phyloP scores from a whole-genome alignment of 1,140 invertebrate species.

The Panagrolaimus sp. region DNA sequence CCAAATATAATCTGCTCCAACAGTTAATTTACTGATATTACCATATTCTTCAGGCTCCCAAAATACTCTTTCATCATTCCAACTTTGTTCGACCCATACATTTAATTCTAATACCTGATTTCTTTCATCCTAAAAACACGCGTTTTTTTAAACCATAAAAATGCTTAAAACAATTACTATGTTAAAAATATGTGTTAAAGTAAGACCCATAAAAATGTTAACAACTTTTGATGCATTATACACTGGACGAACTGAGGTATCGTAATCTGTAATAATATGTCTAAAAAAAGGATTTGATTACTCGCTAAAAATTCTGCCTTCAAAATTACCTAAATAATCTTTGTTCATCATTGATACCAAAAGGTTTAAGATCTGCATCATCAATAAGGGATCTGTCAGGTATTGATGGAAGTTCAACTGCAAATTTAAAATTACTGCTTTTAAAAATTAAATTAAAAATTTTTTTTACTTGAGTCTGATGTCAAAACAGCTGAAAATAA shows the following conservation, averaged over 20 bases:
- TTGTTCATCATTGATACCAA: slow-evolving; percentile 3
- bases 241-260: slow-evolving; percentile 4
- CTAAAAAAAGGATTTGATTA: background rate
- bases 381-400: background rate
- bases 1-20: slow-evolving; percentile 63
- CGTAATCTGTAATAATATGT: slow-evolving; percentile 8
- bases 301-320: background rate
- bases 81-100: slow-evolving; percentile 59
- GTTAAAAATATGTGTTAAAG: slow-evolving; percentile 19
- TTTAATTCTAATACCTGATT: slow-evolving; percentile 34
- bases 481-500: slow-evolving; percentile 6
- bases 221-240: slow-evolving; percentile 13
- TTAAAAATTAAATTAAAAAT: background rate
- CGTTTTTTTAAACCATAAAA: slow-evolving; percentile 6
- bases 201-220: slow-evolving; percentile 11
- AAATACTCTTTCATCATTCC: slow-evolving; percentile 81
- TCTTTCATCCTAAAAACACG: slow-evolving; percentile 33
- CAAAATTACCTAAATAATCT: slow-evolving; percentile 5
- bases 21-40: slow-evolving; percentile 81
- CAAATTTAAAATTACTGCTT: too few relatives aligned
- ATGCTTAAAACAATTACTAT: slow-evolving; percentile 12
- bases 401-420: background rate
- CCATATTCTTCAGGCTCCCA: slow-evolving; percentile 88
- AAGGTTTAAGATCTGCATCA: background rate
- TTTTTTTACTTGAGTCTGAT: background rate